Percentiles rank a stretch among this genome's conserved stretches.
These are phyloP conservation scores for Palythoa grandiflora DNA, from an alignment of 92 coral and sea anemone species.

Conservation along the genomic window DNA sequence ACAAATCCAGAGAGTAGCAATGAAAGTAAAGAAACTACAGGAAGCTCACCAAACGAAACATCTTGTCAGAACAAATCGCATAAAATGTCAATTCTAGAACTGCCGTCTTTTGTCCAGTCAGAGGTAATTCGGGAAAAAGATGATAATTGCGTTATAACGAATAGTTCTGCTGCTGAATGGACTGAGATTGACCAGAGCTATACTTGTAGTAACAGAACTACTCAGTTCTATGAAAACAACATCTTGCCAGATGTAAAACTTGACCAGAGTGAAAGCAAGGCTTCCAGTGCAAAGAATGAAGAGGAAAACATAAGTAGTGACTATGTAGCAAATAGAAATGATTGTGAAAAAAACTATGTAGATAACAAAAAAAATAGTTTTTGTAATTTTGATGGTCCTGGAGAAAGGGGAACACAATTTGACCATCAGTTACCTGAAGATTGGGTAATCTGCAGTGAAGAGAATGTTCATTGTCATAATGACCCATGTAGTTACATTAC, in stretches of 20 bases:
- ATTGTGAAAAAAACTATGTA: not conserved
- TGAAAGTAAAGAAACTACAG: not conserved
- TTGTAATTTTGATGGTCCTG: not conserved
- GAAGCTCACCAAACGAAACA: not conserved
- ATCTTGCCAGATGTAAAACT: not conserved
- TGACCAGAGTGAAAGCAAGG: not conserved
- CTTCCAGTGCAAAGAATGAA: not conserved
- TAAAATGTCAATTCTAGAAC: not conserved
- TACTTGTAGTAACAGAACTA: not conserved
- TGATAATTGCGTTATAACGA: not conserved
- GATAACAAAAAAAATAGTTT: not conserved
- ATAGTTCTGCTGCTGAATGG: not conserved
- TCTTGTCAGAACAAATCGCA: not conserved
- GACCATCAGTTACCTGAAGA: conserved; percentile 25
- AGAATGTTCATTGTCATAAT: not conserved
- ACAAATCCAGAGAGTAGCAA: not conserved
- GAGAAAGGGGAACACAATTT: not conserved
- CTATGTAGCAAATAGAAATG: not conserved
- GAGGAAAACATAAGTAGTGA: not conserved
- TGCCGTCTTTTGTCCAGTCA: not conserved
- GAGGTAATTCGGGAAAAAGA: not conserved
- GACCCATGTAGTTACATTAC: not conserved
- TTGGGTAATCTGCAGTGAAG: not conserved
- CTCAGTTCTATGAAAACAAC: not conserved
- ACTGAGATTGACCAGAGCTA: not conserved